phyloP scores from a whole-genome alignment of 2,888 invertebrate genomes.

The Halictus ligatus region DNA sequence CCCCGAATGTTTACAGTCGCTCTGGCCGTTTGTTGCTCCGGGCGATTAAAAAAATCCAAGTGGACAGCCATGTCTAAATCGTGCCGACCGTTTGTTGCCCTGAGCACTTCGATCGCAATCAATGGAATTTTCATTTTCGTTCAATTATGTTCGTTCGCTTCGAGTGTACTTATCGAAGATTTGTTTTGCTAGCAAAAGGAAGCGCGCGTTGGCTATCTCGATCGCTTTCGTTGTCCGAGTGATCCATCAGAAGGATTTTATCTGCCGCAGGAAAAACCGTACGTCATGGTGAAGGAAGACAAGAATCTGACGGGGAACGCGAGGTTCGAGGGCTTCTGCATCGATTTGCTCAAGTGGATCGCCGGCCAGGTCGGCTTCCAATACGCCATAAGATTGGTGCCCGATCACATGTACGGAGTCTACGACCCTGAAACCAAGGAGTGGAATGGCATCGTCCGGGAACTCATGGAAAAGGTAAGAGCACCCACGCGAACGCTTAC shows the following conservation, averaged over 20 bases:
- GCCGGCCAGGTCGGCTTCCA: constrained; percentile 95
- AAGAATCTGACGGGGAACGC: constrained; percentile 94
- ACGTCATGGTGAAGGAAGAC: constrained; percentile 95
- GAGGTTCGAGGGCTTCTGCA: constrained; percentile 95
- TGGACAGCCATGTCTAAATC: too few relatives aligned
- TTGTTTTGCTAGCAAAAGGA: not conserved
- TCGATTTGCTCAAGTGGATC: constrained; percentile 93
- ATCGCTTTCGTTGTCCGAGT: not conserved
- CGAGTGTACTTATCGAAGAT: not conserved
- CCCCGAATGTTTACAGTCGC: too few relatives aligned
- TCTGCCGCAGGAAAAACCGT: constrained; percentile 91
- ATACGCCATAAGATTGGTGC: constrained; percentile 93
- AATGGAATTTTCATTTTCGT: too few relatives aligned
- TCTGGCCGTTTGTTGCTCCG: too few relatives aligned
- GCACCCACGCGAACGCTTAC: not conserved
- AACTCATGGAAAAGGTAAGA: constrained; percentile 93
- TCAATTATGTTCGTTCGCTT: too few relatives aligned
- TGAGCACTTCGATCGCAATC: too few relatives aligned
- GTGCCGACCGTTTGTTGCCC: too few relatives aligned
- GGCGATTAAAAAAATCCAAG: too few relatives aligned
- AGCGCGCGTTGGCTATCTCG: not conserved
- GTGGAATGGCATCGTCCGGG: constrained; percentile 96
- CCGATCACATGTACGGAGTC: constrained; percentile 95
- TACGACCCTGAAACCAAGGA: constrained; percentile 94
- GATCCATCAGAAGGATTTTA: constrained; percentile 53